A percentile compares a stretch with the other conserved stretches of the same genome.
Evolutionary conservation across 2,113 vertebrate genomes (phyloP).

Genomic region (human): DNA sequence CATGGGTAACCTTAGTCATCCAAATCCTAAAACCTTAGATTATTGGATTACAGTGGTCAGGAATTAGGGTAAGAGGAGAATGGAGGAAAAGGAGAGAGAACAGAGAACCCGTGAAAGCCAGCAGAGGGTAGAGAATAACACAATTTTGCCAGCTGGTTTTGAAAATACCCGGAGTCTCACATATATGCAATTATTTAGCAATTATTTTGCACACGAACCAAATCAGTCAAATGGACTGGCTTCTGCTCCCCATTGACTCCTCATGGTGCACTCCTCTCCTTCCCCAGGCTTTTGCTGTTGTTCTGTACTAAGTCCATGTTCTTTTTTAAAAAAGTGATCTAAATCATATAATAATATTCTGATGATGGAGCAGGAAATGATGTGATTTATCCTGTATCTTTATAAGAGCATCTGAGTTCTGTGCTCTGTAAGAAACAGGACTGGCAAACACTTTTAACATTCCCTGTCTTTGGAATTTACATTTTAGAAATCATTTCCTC

Average conservation of each 20-base stretch:
- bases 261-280: rapidly evolving
- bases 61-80: neutral
- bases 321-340: neutral
- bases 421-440: neutral
- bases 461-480: neutral
- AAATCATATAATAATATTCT: neutral
- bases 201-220: neutral
- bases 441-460: neutral
- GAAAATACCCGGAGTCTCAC: neutral
- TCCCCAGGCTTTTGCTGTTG: neutral
- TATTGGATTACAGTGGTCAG: rapidly evolving
- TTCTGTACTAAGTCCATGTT: neutral
- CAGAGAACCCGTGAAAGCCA: neutral
- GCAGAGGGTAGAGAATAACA: rapidly evolving
- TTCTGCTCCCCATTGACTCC: too few relatives aligned
- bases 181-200: neutral
- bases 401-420: neutral
- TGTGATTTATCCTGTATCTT: neutral
- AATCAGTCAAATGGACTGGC: neutral
- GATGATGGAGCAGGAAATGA: neutral
- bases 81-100: too few relatives aligned
- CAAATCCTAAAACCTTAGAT: neutral
- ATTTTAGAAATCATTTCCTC: neutral
- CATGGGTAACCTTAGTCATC: neutral
- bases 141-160: neutral